These are phyloP conservation scores for Pollenia angustigena DNA, from an alignment of 2,888 invertebrate species.

Conservation along the genomic window DNA sequence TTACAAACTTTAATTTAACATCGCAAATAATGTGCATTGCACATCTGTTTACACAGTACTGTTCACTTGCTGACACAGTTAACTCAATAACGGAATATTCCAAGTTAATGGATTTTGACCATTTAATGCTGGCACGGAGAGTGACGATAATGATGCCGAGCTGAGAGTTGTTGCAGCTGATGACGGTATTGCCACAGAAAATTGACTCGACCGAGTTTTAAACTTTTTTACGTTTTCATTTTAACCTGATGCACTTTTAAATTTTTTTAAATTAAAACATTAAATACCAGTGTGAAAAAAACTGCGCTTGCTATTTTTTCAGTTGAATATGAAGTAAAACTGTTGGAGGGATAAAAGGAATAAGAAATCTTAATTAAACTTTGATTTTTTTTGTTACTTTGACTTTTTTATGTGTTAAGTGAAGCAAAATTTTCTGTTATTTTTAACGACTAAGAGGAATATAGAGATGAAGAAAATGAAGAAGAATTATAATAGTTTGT, in stretches of 20 bases:
- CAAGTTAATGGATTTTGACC: slow-evolving; percentile 47
- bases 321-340: background rate
- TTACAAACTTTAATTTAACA: background rate
- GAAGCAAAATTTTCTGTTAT: background rate
- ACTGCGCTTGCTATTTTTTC: background rate
- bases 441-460: background rate
- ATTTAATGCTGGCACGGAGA: slow-evolving; percentile 32
- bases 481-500: slow-evolving; percentile 13
- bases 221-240: background rate
- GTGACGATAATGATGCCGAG: slow-evolving; percentile 20
- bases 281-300: background rate
- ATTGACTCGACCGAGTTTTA: background rate
- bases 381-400: slow-evolving; percentile 29
- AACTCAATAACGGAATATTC: slow-evolving; percentile 17
- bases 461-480: background rate
- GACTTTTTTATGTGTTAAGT: background rate
- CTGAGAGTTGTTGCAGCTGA: slow-evolving; percentile 3
- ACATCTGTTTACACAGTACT: background rate
- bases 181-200: background rate
- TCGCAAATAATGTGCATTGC: background rate
- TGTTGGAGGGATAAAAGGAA: background rate
- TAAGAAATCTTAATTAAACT: slow-evolving; percentile 37
- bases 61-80: slow-evolving; percentile 1
- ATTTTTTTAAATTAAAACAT: background rate
- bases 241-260: slow-evolving; percentile 11